Evolutionary conservation across 2,888 invertebrate genomes (phyloP).

Genomic region (Disparrhopalites patrizii): DNA sequence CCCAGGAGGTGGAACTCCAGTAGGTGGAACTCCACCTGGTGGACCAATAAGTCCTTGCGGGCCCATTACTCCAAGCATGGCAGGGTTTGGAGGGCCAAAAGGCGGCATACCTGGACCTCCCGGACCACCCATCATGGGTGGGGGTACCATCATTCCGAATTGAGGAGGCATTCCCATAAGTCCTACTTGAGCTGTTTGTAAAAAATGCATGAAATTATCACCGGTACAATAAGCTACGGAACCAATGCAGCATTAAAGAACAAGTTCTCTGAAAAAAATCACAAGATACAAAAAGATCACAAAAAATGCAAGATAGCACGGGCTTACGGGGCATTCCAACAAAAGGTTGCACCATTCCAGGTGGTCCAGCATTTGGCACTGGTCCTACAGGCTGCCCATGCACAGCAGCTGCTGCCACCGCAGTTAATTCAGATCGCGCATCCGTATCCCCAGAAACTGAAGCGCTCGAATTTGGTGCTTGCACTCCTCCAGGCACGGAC

Average conservation of each 20-base stretch:
- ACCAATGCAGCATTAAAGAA: neutral
- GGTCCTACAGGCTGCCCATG: slow-evolving; percentile 18
- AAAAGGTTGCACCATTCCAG: slow-evolving; percentile 32
- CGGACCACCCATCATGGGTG: slow-evolving; percentile 39
- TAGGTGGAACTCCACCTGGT: neutral
- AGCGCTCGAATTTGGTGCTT: too few relatives aligned
- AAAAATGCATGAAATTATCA: neutral
- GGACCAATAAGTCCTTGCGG: slow-evolving; percentile 1
- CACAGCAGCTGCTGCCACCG: slow-evolving; percentile 7
- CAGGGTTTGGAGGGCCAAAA: slow-evolving; percentile 16
- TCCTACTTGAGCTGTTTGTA: slow-evolving; percentile 9
- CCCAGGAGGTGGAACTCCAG: slow-evolving; percentile 1
- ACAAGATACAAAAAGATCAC: too few relatives aligned
- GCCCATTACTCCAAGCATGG: slow-evolving; percentile 9
- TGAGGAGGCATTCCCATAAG: slow-evolving; percentile 19
- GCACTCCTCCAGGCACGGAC: too few relatives aligned
- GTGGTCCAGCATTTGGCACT: slow-evolving; percentile 8
- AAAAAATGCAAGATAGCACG: neutral
- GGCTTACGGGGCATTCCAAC: slow-evolving; percentile 43
- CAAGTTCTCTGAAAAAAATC: neutral
- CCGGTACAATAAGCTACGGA: neutral
- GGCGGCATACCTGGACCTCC: slow-evolving; percentile 7
- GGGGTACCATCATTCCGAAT: slow-evolving; percentile 41
- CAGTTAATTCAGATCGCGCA: slow-evolving; percentile 27
- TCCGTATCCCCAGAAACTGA: slow-evolving; percentile 31